phyloP scores from a whole-genome alignment of 2,113 vertebrate species.

The Proterorhinus semilunaris region DNA sequence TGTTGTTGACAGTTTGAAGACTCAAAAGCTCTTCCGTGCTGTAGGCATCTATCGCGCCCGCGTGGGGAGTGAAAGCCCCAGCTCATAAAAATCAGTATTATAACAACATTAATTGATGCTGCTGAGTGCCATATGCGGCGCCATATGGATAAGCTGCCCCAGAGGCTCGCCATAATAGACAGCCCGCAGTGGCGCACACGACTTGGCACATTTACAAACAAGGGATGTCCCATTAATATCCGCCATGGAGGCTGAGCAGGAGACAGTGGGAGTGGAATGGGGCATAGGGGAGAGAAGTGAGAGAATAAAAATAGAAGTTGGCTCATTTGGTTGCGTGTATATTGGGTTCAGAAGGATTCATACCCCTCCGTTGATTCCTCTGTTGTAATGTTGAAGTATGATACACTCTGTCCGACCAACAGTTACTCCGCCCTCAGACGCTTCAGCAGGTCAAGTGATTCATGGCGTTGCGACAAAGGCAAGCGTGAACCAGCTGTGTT shows the following conservation, averaged over 20 bases:
- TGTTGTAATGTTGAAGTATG: too few relatives aligned
- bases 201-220: slow-evolving; percentile 83
- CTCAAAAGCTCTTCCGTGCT: slow-evolving; percentile 22
- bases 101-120: slow-evolving; percentile 85
- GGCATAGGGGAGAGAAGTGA: slow-evolving; percentile 10
- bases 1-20: slow-evolving; percentile 36
- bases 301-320: slow-evolving; percentile 25
- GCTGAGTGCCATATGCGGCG: slow-evolving; percentile 79
- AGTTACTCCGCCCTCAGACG: slow-evolving; percentile 47
- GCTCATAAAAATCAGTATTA: slow-evolving; percentile 80
- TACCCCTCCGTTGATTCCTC: too few relatives aligned
- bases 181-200: slow-evolving; percentile 76
- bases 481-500: slow-evolving; percentile 48
- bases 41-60: background rate
- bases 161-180: slow-evolving; percentile 80
- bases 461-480: slow-evolving; percentile 53
- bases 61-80: slow-evolving; percentile 52
- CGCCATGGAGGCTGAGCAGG: slow-evolving; percentile 57
- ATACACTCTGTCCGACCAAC: slow-evolving; percentile 38
- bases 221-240: slow-evolving; percentile 80
- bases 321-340: slow-evolving; percentile 4
- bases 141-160: slow-evolving; percentile 79
- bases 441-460: slow-evolving; percentile 59
- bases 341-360: background rate
- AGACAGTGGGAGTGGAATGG: slow-evolving; percentile 35